These are phyloP conservation scores for Eupithecia tripunctaria DNA, from an alignment of 2,888 invertebrate genomes.

Conservation along the genomic window DNA sequence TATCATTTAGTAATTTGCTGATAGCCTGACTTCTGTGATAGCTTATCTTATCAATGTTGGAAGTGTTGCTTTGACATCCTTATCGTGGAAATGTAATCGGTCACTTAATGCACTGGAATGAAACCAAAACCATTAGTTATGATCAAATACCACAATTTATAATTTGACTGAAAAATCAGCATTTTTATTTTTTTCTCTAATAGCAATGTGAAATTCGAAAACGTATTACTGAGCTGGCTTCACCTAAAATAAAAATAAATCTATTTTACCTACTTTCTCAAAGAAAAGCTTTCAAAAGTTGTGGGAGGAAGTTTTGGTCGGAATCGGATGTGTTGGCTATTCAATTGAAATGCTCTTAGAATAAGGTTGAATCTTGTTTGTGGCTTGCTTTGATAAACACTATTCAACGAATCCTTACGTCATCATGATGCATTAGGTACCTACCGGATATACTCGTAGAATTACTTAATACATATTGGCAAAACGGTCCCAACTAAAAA, in stretches of 20 bases:
- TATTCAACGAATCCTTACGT: slow-evolving; percentile 4
- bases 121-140: not conserved
- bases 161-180: too few species aligned
- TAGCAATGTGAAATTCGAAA: not conserved
- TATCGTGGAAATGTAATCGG: slow-evolving; percentile 27
- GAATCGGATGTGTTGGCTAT: slow-evolving; percentile 33
- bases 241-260: slow-evolving; percentile 32
- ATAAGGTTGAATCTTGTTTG: slow-evolving; percentile 9
- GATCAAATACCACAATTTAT: too few species aligned
- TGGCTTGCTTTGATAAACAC: slow-evolving; percentile 4
- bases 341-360: slow-evolving; percentile 27
- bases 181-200: too few species aligned
- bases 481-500: not conserved
- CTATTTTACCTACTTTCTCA: slow-evolving; percentile 34
- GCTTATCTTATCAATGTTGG: slow-evolving; percentile 33
- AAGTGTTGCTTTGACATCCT: slow-evolving; percentile 29
- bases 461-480: not conserved
- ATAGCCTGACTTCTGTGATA: slow-evolving; percentile 30
- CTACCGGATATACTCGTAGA: not conserved
- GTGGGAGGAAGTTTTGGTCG: slow-evolving; percentile 39
- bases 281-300: slow-evolving; percentile 42
- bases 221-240: slow-evolving; percentile 2
- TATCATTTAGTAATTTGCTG: slow-evolving; percentile 30
- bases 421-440: not conserved
- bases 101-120: slow-evolving; percentile 16